Base-by-base conservation (phyloP, 2,797 vertebrate genomes). In the Fratercula arctica region DNA sequence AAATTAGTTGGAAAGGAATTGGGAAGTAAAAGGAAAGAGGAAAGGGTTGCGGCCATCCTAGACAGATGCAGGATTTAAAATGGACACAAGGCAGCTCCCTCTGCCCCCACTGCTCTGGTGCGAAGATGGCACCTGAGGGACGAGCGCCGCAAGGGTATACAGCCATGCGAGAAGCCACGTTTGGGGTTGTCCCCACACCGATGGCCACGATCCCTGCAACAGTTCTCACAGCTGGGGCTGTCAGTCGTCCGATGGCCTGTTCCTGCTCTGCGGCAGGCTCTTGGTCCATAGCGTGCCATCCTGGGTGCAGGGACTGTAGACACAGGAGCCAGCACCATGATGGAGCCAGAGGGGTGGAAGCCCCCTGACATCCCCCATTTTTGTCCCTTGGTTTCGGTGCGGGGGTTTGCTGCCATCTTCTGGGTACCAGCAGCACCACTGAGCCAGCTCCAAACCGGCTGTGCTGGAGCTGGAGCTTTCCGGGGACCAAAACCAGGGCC, bases 351-450 rank as follows among this genome's bases (percentile, higher is more conserved):
- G 78, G 48, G 48, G 5, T 13, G 18, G 43, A 37, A 74, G 53
- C 7, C 53, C 77, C 73, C 28, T 20, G 0, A 3, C 3, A 10
- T 35, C 25, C 43, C 19, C 0, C 0, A 2, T 8, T 81, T 63
- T 48, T 50, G 35, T 88, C 69, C 48, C 75, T 48, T 7, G 68
- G 46, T 31, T 64, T 19, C 1, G 2, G n/a, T 33, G 66, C 23
- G 4, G 54, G 5, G 53, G 83, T 95, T 96, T 97, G 96, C 96
- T 97, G 95, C 96, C 95, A 97, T 93, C 96, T 97, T 93, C 96
- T 96, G 96, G 96, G 96, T 96, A 41, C 90, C 77, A 31, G 77
- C 92, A 95, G 90, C 90, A 73, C 90, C 94, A 64, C 80, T 24
- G 76, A 77, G 66, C 37, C 63, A 16, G 39, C 21, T 41, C 91